These are phyloP conservation scores for Kradibia gibbosae DNA, from an alignment of 1,140 invertebrate genomes.

Conservation along the genomic window DNA sequence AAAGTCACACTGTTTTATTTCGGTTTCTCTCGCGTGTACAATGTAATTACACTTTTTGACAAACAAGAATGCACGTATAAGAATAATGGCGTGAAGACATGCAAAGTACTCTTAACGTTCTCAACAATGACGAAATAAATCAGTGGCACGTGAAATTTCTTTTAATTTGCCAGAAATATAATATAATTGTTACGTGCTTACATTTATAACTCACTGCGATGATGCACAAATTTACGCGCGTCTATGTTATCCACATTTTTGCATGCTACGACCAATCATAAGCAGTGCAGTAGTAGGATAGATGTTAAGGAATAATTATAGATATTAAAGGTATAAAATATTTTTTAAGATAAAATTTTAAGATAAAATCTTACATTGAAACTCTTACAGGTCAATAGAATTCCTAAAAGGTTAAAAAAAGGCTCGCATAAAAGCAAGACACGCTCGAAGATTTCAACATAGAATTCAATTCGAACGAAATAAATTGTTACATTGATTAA, in stretches of 20 bases:
- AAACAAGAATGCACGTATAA: background rate
- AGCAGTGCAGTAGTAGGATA: too few species aligned
- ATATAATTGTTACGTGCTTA: background rate
- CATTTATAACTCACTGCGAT: background rate
- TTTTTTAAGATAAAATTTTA: too few species aligned
- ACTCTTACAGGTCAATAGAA: background rate
- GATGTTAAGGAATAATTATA: too few species aligned
- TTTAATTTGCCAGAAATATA: background rate
- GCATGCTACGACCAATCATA: too few species aligned
- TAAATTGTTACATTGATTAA: background rate
- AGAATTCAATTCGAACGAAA: background rate
- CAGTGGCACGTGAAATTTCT: background rate
- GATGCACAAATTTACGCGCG: background rate
- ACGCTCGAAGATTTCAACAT: background rate
- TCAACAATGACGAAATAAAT: background rate
- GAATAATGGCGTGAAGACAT: background rate
- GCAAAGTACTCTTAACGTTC: background rate
- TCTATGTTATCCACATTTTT: background rate
- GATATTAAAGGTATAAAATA: too few species aligned
- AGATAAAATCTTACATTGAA: too few species aligned
- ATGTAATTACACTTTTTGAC: constrained; percentile 4
- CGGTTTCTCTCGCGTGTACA: background rate
- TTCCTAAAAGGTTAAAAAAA: background rate
- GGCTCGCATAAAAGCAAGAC: background rate
- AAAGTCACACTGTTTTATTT: constrained; percentile 13